Percentiles rank a stretch among this genome's conserved stretches.
Evolutionary conservation across 2,888 invertebrate species (phyloP).

Genomic region (Drosophila testacea): DNA sequence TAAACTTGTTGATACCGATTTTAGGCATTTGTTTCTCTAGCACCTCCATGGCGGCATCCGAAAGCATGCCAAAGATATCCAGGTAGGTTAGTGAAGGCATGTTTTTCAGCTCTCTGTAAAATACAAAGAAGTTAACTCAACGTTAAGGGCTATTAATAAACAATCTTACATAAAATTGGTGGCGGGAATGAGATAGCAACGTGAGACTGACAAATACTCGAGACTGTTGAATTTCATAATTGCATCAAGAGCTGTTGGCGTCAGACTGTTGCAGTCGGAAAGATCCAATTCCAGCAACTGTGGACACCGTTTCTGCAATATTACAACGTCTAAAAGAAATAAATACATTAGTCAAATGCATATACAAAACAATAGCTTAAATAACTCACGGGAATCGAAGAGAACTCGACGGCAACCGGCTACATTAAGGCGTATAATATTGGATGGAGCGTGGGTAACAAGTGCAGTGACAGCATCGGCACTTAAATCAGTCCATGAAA

Average conservation of each 20-base stretch:
- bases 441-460: slow-evolving; percentile 87
- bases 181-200: slow-evolving; percentile 92
- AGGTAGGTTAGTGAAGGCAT: slow-evolving; percentile 89
- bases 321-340: slow-evolving; percentile 88
- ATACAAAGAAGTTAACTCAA: background rate
- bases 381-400: slow-evolving; percentile 90
- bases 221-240: slow-evolving; percentile 88
- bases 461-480: slow-evolving; percentile 87
- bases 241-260: slow-evolving; percentile 87
- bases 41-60: slow-evolving; percentile 86
- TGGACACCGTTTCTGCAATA: slow-evolving; percentile 89
- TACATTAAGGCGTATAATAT: slow-evolving; percentile 91
- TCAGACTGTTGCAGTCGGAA: slow-evolving; percentile 93
- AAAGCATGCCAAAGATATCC: slow-evolving; percentile 93
- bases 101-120: slow-evolving; percentile 86
- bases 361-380: background rate
- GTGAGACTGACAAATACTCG: slow-evolving; percentile 91
- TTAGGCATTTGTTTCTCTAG: slow-evolving; percentile 87
- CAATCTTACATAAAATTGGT: slow-evolving; percentile 89
- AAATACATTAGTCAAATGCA: background rate
- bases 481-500: slow-evolving; percentile 92
- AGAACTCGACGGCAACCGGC: slow-evolving; percentile 92
- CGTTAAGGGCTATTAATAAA: background rate
- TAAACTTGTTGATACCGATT: slow-evolving; percentile 90
- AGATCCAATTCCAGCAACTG: slow-evolving; percentile 93